Percentiles rank a stretch among this genome's conserved stretches.
Evolutionary conservation across 2,113 vertebrate genomes (phyloP).

Genomic region (Apteryx mantelli): DNA sequence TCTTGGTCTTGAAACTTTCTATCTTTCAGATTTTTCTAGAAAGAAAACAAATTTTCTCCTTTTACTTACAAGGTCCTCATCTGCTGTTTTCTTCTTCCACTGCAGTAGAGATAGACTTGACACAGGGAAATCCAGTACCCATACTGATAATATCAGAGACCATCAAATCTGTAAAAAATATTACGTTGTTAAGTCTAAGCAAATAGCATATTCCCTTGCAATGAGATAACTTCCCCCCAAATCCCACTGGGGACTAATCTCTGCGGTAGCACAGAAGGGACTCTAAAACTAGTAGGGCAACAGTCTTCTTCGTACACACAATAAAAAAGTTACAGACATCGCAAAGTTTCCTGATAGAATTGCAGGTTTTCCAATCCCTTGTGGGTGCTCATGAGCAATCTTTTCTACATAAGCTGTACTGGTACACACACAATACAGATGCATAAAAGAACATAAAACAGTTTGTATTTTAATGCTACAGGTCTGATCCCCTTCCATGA

Average conservation of each 20-base stretch:
- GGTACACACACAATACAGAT: fast-evolving
- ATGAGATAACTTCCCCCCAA: too few species aligned
- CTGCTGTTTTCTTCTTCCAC: neutral
- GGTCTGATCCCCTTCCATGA: fast-evolving
- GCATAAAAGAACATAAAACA: fast-evolving
- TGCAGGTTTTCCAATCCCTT: fast-evolving
- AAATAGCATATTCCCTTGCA: neutral
- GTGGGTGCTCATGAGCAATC: fast-evolving
- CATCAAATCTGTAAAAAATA: fast-evolving
- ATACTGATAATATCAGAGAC: fast-evolving
- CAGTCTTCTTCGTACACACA: too few species aligned
- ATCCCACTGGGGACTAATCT: fast-evolving
- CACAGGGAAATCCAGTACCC: fast-evolving
- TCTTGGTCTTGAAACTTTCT: neutral
- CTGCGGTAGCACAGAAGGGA: fast-evolving
- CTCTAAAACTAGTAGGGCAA: fast-evolving
- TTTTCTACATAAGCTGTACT: fast-evolving
- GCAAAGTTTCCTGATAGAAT: neutral
- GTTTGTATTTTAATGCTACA: fast-evolving
- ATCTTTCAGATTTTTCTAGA: neutral
- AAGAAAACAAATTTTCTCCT: neutral
- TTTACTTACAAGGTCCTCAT: neutral
- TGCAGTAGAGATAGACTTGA: fast-evolving
- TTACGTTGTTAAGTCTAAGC: neutral
- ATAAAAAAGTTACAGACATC: fast-evolving